Percentiles rank a stretch among this genome's conserved stretches.
phyloP scores from a whole-genome alignment of 2,113 vertebrate genomes.

The Mormyrus lacerda region DNA sequence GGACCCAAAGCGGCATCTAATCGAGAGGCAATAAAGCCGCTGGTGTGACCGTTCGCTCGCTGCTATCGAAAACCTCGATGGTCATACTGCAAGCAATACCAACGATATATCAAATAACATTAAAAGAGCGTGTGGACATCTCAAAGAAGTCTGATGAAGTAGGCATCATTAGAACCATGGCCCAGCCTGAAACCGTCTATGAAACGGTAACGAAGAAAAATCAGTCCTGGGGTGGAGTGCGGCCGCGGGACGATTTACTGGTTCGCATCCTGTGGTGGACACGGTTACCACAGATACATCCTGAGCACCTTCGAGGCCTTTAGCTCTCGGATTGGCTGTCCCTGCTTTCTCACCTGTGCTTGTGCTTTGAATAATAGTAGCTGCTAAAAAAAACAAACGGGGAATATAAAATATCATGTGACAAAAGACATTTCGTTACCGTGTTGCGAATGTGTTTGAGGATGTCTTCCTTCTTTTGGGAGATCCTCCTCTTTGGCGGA shows the following conservation, averaged over 20 bases:
- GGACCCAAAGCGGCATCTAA: background rate
- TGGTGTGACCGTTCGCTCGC: background rate
- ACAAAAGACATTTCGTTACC: background rate
- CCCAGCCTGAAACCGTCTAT: background rate
- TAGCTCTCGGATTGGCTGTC: background rate
- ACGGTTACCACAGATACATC: background rate
- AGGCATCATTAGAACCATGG: background rate
- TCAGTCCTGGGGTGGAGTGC: background rate
- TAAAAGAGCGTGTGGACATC: background rate
- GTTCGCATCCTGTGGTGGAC: too few species aligned
- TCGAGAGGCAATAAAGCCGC: background rate
- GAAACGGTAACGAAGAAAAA: background rate
- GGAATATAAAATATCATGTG: background rate
- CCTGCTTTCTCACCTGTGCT: background rate
- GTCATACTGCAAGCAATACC: background rate
- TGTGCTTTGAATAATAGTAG: background rate
- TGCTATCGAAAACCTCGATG: background rate
- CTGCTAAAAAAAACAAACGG: background rate
- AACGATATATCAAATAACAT: background rate
- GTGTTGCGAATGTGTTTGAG: background rate
- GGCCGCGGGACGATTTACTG: background rate
- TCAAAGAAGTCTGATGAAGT: too few species aligned
- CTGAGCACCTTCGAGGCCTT: background rate
- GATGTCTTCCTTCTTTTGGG: background rate
- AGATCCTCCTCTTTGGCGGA: background rate